A percentile compares a stretch with the other conserved stretches of the same genome.
Evolutionary conservation across 1,140 invertebrate genomes (phyloP).

Genomic region (Caenorhabditis briggsae): DNA sequence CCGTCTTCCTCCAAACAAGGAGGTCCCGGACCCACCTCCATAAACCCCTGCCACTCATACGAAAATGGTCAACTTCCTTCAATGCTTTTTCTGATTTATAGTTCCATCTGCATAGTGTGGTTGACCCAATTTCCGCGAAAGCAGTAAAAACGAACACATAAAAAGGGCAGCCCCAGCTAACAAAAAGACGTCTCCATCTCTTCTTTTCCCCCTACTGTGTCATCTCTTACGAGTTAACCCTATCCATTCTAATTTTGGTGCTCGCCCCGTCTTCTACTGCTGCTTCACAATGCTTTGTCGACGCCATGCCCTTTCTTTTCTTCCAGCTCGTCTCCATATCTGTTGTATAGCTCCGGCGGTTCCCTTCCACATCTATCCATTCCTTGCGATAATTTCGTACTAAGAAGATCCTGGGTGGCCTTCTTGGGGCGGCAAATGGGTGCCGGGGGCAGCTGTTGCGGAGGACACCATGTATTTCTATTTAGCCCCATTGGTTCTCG

Average conservation of each 20-base stretch:
- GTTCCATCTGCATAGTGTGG: background rate
- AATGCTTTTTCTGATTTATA: constrained; percentile 22
- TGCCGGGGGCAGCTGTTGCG: constrained; percentile 33
- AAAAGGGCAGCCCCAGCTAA: constrained; percentile 18
- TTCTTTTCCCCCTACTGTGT: background rate
- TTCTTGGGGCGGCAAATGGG: background rate
- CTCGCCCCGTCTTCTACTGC: constrained; percentile 5
- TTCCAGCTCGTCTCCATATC: background rate
- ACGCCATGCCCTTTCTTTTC: constrained; percentile 8
- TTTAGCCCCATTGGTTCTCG: constrained; percentile 19
- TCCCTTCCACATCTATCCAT: constrained; percentile 5
- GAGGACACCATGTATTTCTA: constrained; percentile 34
- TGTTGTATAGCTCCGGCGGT: constrained; percentile 5
- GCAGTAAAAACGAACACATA: background rate
- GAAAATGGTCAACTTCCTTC: constrained; percentile 47
- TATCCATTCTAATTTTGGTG: constrained; percentile 55
- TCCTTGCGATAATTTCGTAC: constrained; percentile 44
- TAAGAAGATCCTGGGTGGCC: constrained; percentile 4
- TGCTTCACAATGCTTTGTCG: background rate
- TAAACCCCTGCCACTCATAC: constrained; percentile 11
- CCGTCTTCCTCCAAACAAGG: constrained; percentile 12
- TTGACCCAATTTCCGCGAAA: constrained; percentile 1
- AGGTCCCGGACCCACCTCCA: background rate
- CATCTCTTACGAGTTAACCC: constrained; percentile 49
- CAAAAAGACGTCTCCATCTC: background rate